These are phyloP conservation scores for Theodoxus fluviatilis DNA, from an alignment of 2,888 invertebrate genomes.

Conservation along the genomic window DNA sequence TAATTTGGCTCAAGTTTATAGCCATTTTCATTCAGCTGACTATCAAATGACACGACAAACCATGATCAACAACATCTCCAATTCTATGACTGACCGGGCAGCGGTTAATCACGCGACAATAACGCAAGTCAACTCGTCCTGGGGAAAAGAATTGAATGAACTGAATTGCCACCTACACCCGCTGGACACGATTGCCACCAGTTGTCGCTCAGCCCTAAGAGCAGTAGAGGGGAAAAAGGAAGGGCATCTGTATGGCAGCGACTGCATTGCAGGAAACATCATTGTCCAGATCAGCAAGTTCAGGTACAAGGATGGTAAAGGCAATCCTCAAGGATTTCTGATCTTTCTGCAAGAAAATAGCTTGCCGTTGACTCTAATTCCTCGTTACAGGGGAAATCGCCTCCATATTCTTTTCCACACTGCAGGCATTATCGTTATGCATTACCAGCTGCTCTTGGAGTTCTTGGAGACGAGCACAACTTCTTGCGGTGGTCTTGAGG, in stretches of 20 bases:
- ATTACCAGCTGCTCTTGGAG: slow-evolving; percentile 21
- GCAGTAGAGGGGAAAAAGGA: slow-evolving; percentile 5
- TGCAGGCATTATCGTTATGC: slow-evolving; percentile 25
- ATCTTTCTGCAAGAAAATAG: slow-evolving; percentile 28
- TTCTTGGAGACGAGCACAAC: slow-evolving; percentile 24
- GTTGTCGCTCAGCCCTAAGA: slow-evolving; percentile 27
- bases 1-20: slow-evolving; percentile 26
- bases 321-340: slow-evolving; percentile 34
- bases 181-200: slow-evolving; percentile 28
- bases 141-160: slow-evolving; percentile 31
- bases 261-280: slow-evolving; percentile 34
- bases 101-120: slow-evolving; percentile 29
- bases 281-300: slow-evolving; percentile 36
- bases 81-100: slow-evolving; percentile 27
- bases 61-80: slow-evolving; percentile 19
- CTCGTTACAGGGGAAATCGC: slow-evolving; percentile 33
- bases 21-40: slow-evolving; percentile 14
- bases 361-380: slow-evolving; percentile 29
- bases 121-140: not conserved
- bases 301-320: slow-evolving; percentile 34
- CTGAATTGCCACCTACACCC: slow-evolving; percentile 32
- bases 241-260: slow-evolving; percentile 32
- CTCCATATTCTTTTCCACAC: slow-evolving; percentile 36
- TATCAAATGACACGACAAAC: slow-evolving; percentile 21
- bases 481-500: slow-evolving; percentile 31